Evolutionary conservation across 2,888 invertebrate genomes (phyloP).

Genomic region (Agrotis puta): DNA sequence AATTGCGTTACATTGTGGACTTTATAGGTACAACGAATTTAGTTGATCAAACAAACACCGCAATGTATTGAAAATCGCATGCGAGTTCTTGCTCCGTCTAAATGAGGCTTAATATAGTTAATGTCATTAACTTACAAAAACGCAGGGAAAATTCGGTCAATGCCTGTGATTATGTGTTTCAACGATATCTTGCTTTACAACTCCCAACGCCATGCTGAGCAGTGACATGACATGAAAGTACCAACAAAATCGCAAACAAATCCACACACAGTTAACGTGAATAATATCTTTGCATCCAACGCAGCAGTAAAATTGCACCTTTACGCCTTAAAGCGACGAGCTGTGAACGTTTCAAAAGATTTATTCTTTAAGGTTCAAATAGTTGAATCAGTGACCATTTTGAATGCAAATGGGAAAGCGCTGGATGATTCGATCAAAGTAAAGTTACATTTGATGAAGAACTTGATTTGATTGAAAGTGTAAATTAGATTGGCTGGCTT

Average conservation of each 20-base stretch:
- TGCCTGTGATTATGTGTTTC: too few species aligned
- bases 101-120: too few species aligned
- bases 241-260: background rate
- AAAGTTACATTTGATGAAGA: constrained; percentile 19
- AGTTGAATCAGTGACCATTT: constrained; percentile 24
- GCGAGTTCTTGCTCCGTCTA: too few species aligned
- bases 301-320: background rate
- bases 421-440: constrained; percentile 35
- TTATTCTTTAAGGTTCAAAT: constrained; percentile 14
- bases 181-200: too few species aligned
- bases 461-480: constrained; percentile 33
- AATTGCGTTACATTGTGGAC: too few species aligned
- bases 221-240: too few species aligned
- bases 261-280: background rate
- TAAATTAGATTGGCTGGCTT: constrained; percentile 27
- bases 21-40: too few species aligned
- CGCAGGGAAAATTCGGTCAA: too few species aligned
- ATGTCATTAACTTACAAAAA: too few species aligned
- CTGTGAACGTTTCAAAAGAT: constrained; percentile 25
- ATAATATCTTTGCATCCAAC: background rate
- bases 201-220: too few species aligned
- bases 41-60: too few species aligned
- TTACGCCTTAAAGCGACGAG: background rate
- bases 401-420: constrained; percentile 29
- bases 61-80: too few species aligned